phyloP scores from a whole-genome alignment of 2,797 vertebrate species.

The Oophaga sylvatica region DNA sequence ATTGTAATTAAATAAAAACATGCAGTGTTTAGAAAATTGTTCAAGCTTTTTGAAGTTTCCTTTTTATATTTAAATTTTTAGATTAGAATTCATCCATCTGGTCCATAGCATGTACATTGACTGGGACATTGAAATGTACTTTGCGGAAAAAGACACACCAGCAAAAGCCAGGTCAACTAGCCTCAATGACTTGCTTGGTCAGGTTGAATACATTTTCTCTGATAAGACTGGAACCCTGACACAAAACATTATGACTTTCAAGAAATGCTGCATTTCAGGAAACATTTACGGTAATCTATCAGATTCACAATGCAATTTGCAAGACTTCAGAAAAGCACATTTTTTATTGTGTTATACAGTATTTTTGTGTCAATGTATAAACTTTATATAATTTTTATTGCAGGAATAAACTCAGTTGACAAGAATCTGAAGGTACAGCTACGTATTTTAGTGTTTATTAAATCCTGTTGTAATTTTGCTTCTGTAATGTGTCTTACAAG shows the following conservation, averaged over 20 bases:
- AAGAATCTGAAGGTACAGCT: conserved; percentile 37
- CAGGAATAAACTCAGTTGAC: conserved; percentile 41
- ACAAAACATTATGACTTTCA: conserved; percentile 88
- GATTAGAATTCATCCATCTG: conserved; percentile 87
- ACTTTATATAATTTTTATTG: not conserved
- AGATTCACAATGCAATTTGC: not conserved
- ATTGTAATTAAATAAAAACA: no score
- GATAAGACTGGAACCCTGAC: conserved; percentile 97
- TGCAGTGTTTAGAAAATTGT: no score
- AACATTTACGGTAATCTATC: conserved; percentile 79
- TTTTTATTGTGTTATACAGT: not conserved
- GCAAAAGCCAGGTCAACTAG: conserved; percentile 86
- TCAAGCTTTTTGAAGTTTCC: no score
- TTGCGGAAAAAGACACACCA: conserved; percentile 69
- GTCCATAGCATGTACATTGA: conserved; percentile 87
- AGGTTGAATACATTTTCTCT: conserved; percentile 88
- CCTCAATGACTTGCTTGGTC: conserved; percentile 89
- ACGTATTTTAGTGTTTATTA: not conserved
- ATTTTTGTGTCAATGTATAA: not conserved
- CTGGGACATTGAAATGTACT: conserved; percentile 88
- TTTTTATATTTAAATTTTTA: conserved; percentile 57
- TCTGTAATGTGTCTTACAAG: no score
- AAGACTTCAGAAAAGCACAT: not conserved
- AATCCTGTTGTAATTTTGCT: not conserved
- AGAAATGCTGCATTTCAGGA: conserved; percentile 87